A percentile compares a stretch with the other conserved stretches of the same genome.
Conservation (phyloP, 1,140 invertebrate species). For the Drosophila elegans region DNA sequence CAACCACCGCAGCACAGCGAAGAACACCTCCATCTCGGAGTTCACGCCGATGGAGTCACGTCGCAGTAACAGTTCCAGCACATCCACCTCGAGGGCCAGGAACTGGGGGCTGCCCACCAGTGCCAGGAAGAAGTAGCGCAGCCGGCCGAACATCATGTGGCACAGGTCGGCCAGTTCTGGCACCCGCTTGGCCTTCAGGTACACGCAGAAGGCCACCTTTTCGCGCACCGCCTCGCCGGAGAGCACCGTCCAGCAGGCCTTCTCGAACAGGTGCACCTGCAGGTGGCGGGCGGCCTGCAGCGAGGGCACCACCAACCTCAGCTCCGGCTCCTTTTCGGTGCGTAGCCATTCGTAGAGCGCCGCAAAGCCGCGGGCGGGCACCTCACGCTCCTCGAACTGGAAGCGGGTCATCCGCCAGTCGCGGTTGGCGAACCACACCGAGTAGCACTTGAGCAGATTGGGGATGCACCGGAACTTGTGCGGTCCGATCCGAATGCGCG, state of each 20-base stretch:
- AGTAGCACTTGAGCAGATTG: slow-evolving; percentile 16
- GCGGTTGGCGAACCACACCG: neutral
- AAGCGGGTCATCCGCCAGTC: slow-evolving; percentile 7
- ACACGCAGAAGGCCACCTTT: slow-evolving; percentile 8
- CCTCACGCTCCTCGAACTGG: neutral
- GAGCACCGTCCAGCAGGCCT: slow-evolving; percentile 4
- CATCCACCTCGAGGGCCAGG: neutral
- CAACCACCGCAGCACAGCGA: slow-evolving; percentile 39
- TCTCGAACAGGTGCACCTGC: slow-evolving; percentile 2
- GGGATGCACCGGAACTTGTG: neutral
- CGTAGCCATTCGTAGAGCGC: slow-evolving; percentile 37
- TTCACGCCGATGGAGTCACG: slow-evolving; percentile 41
- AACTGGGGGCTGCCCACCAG: slow-evolving; percentile 33
- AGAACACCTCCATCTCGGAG: slow-evolving; percentile 49
- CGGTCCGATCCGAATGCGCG: neutral
- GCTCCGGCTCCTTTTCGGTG: neutral
- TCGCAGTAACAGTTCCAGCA: slow-evolving; percentile 2
- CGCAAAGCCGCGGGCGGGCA: slow-evolving; percentile 16
- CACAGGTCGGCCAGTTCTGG: neutral
- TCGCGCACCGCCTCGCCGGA: neutral
- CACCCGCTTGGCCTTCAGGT: neutral
- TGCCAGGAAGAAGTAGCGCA: slow-evolving; percentile 30
- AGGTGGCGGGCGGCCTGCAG: slow-evolving; percentile 24
- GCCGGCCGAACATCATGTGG: neutral
- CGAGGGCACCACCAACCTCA: neutral